Conservation (phyloP, 2,113 vertebrate genomes). For the Camelus dromedarius region DNA sequence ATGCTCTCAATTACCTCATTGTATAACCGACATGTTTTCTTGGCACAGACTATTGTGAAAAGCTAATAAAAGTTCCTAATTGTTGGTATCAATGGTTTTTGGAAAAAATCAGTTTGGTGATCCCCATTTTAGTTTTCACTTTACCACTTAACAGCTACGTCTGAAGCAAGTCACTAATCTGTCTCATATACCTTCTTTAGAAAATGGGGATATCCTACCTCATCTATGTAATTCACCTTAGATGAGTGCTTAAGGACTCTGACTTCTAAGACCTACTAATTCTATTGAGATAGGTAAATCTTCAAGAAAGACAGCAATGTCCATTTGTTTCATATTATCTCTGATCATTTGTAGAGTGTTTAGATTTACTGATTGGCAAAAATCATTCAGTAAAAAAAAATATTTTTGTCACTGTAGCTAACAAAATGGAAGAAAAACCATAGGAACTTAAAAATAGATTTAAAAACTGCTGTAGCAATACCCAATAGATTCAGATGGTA, state of each 20-base stretch:
- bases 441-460: not conserved
- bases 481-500: not conserved
- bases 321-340: not conserved
- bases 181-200: not conserved
- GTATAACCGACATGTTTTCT: not conserved
- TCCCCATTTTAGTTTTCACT: not conserved
- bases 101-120: not conserved
- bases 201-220: not conserved
- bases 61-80: not conserved
- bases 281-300: not conserved
- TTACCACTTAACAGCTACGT: not conserved
- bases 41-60: not conserved
- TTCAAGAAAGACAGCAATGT: not conserved
- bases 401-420: not conserved
- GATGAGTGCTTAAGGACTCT: not conserved
- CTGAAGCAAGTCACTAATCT: not conserved
- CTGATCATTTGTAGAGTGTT: not conserved
- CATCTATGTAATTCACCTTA: not conserved
- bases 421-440: conserved; percentile 3
- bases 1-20: not conserved
- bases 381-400: not conserved
- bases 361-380: conserved; percentile 8
- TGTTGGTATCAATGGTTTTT: not conserved
- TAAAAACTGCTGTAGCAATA: not conserved
- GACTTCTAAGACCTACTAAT: not conserved